Conservation (phyloP, 2,113 vertebrate species). For the Lepus europaeus region DNA sequence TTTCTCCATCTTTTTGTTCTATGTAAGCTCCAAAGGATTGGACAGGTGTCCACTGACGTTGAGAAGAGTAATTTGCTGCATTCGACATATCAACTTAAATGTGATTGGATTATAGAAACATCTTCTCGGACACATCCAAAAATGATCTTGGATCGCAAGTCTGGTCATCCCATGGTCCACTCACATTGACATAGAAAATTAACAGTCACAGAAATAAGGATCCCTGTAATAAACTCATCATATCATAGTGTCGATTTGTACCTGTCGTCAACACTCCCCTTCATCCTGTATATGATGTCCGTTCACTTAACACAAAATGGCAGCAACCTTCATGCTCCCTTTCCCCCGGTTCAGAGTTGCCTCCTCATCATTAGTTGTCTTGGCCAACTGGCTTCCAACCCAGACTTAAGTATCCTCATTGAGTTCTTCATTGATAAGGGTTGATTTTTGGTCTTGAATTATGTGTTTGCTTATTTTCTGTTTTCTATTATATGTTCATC, state of each 20-base stretch:
- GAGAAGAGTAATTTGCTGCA: neutral
- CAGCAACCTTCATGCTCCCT: neutral
- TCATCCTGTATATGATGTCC: too few relatives aligned
- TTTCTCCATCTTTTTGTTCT: neutral
- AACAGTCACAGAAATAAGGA: neutral
- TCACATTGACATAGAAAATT: neutral
- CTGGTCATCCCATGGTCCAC: too few relatives aligned
- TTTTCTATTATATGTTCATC: neutral
- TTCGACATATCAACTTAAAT: neutral
- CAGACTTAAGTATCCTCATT: neutral
- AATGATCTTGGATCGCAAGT: neutral
- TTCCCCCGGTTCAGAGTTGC: neutral
- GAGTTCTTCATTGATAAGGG: neutral
- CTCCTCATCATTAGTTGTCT: neutral
- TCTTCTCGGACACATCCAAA: neutral
- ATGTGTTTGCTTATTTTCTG: neutral
- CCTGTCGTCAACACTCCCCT: neutral
- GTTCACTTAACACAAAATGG: neutral
- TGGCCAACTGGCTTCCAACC: neutral
- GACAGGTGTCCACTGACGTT: rapidly evolving
- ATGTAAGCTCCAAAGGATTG: neutral
- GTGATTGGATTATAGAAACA: neutral
- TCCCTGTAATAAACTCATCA: neutral
- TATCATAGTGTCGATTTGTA: neutral
- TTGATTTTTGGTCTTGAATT: neutral